A percentile compares a stretch with the other conserved stretches of the same genome.
These are phyloP conservation scores for Rutilus rutilus DNA, from an alignment of 2,113 vertebrate species.

Conservation along the genomic window DNA sequence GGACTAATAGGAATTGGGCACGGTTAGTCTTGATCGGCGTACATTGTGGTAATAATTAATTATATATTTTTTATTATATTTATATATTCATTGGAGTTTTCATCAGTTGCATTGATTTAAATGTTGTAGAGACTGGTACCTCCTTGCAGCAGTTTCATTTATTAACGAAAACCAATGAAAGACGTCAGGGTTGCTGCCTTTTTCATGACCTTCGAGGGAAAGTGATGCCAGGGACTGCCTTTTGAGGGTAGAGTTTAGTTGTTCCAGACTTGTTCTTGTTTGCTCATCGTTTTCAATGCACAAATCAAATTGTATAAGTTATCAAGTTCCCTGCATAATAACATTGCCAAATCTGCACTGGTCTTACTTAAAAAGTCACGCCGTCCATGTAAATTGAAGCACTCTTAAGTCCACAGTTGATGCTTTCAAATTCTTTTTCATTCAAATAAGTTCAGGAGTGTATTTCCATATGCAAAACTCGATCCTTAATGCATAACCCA, in stretches of 20 bases:
- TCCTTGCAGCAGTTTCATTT: background rate
- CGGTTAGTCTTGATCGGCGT: background rate
- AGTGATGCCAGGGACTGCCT: constrained; percentile 10
- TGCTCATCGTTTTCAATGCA: background rate
- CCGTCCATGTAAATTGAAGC: background rate
- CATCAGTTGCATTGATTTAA: background rate
- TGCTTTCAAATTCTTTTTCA: background rate
- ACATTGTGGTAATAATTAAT: background rate
- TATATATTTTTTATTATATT: constrained; percentile 12
- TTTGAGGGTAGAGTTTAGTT: constrained; percentile 11
- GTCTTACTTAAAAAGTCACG: background rate
- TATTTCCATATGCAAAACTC: background rate
- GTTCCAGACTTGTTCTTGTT: background rate
- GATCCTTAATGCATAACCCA: no score
- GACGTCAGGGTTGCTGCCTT: background rate
- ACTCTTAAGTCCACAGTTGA: background rate
- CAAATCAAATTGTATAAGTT: background rate
- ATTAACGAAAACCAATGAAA: background rate
- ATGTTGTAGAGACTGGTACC: background rate
- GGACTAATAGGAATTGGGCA: background rate
- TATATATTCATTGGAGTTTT: background rate
- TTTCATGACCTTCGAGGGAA: constrained; percentile 4
- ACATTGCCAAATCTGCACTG: constrained; percentile 5
- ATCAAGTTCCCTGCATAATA: background rate
- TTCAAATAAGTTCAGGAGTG: background rate